Conservation (phyloP, 2,888 invertebrate species). For the Mimachlamys varia region DNA sequence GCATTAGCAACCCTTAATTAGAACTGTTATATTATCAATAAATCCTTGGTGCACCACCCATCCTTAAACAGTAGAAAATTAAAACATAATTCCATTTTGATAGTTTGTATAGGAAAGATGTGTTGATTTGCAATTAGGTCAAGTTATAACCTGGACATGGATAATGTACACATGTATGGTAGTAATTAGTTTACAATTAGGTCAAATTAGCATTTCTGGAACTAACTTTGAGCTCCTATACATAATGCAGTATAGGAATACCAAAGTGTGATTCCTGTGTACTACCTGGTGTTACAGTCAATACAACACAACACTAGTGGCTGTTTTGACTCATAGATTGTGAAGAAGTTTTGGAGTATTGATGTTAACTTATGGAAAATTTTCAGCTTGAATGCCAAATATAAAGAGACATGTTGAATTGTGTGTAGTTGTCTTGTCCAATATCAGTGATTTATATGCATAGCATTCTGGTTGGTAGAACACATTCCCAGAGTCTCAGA, state of each 20-base stretch:
- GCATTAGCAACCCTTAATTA: neutral
- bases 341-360: neutral
- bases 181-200: neutral
- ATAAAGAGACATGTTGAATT: slow-evolving; percentile 19
- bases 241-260: too few relatives aligned
- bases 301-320: too few relatives aligned
- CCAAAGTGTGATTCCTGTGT: neutral
- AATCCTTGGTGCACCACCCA: neutral
- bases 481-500: neutral
- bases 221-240: too few relatives aligned
- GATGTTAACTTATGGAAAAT: neutral
- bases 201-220: too few relatives aligned
- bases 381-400: neutral
- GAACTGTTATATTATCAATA: neutral
- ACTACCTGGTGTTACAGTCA: neutral
- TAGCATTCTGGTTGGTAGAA: neutral
- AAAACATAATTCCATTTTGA: neutral
- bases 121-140: neutral
- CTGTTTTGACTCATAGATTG: too few relatives aligned
- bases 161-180: neutral
- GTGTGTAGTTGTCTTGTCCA: neutral
- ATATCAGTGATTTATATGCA: slow-evolving; percentile 5
- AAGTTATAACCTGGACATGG: neutral
- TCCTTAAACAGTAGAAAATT: neutral
- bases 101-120: neutral